Base-by-base conservation (phyloP, 1,140 invertebrate genomes). In the Sarcophaga peregrina region DNA sequence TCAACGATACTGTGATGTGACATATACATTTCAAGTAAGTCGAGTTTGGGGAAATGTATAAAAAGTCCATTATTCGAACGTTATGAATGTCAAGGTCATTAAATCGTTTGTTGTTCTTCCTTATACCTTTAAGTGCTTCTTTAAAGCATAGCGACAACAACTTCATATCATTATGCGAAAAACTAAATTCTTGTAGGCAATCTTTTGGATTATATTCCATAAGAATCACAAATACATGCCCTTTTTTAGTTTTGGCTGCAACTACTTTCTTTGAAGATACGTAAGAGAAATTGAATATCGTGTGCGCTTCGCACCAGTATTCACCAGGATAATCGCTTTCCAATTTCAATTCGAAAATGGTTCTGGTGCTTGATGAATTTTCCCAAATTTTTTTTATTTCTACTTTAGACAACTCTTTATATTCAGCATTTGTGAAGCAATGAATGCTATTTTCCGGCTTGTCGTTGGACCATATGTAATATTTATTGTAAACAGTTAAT, bases 281-380 rank as follows among this genome's bases (percentile, higher is more conserved):
- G 11, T 85, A 20, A 78, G 86, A 47, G 81, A 89, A 89, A 81
- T 86, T 76, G 6, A 83, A 85, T 8, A 87, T 84, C 5, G 85
- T 87, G 81, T 90, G 86, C 20, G 86, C 90, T 85, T 91, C 87
- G 83, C 92, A 92, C 91, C 91, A 91, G 85, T 92, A 92, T 80
- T 90, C 86, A 13, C 90, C 91, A 5, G 91, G 86, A 13, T 86
- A 87, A 11, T 90, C 88, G 46, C 86, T 87, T 8, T 88, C 76
- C 5, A 87, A 68, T 81, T 87, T 86, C 8, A 92, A 8, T 84
- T 88, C 82, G 82, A 85, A 86, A 73, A 91, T 85, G 8, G 85
- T 84, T 83, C 87, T 85, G 4, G 73, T 83, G 17, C 76, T 75
- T 13, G 86, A 25, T 46, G 85, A 62, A 52, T 87, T 86, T 81